Evolutionary conservation across 1,140 invertebrate species (phyloP).

Genomic region (Asobara japonica): DNA sequence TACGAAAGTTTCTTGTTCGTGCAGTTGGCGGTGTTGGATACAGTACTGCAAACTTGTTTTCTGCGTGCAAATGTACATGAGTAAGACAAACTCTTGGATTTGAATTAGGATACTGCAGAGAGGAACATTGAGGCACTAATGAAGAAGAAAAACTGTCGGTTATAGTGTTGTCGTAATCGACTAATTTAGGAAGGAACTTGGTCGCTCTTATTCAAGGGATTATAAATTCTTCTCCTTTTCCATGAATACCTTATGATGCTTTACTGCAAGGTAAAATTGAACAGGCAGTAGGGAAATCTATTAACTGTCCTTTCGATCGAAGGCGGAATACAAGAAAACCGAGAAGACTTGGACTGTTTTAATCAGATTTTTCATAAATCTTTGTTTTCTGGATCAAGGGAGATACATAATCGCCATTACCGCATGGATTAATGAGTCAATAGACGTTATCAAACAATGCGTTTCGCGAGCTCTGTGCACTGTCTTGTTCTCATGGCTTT

Average conservation of each 20-base stretch:
- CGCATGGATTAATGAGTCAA: not conserved
- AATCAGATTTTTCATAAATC: not conserved
- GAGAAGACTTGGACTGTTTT: not conserved
- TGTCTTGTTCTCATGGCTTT: conserved; percentile 21
- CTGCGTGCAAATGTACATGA: conserved; percentile 11
- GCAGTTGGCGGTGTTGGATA: not conserved
- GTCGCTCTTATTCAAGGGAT: not conserved
- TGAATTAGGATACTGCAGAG: not conserved
- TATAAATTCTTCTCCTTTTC: not conserved
- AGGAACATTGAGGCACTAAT: not conserved
- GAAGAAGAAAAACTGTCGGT: not conserved
- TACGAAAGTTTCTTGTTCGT: conserved; percentile 28
- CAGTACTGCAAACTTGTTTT: not conserved
- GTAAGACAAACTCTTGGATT: not conserved
- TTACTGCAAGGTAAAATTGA: no score
- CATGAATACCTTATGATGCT: no score
- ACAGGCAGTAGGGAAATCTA: not conserved
- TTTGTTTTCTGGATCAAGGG: not conserved
- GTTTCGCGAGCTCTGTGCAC: not conserved
- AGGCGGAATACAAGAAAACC: not conserved
- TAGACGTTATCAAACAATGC: conserved; percentile 2
- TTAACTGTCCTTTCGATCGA: not conserved
- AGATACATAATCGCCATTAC: conserved; percentile 17
- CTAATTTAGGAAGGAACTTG: not conserved
- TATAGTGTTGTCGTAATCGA: not conserved